Percentiles rank a stretch among this genome's conserved stretches.
phyloP scores from a whole-genome alignment of 2,113 vertebrate species.

The Oncorhynchus clarkii region DNA sequence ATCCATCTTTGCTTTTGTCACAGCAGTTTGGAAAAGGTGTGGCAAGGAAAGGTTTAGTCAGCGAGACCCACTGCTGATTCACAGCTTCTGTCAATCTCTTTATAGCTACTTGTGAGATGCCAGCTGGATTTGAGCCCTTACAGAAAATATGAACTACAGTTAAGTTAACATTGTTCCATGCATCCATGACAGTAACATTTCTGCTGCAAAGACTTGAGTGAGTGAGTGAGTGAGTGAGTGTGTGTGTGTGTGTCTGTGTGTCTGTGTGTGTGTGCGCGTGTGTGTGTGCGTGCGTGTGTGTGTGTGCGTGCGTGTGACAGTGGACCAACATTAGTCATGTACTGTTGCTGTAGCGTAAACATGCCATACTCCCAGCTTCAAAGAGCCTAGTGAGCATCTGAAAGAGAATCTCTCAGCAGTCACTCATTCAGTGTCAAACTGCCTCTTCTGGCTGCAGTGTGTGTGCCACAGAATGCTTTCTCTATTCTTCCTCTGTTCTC shows the following conservation, averaged over 20 bases:
- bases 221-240: background rate
- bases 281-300: background rate
- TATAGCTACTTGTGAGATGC: background rate
- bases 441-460: slow-evolving; percentile 31
- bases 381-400: background rate
- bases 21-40: background rate
- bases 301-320: background rate
- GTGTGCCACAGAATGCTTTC: slow-evolving; percentile 29
- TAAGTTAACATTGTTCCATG: background rate
- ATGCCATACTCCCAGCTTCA: background rate
- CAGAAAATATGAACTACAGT: background rate
- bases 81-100: background rate
- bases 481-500: background rate
- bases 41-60: background rate
- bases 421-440: background rate
- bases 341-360: background rate
- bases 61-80: background rate
- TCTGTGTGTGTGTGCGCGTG: background rate
- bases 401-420: background rate
- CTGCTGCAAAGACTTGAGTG: background rate
- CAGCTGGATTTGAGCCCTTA: too few species aligned
- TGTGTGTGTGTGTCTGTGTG: too few species aligned
- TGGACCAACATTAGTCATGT: background rate
- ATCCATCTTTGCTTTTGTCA: background rate
- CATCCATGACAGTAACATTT: background rate